Evolutionary conservation across 1,140 invertebrate species (phyloP), one percentile per base, ranked within the genome.

Genomic region (Trypoxylus dichotomus): DNA sequence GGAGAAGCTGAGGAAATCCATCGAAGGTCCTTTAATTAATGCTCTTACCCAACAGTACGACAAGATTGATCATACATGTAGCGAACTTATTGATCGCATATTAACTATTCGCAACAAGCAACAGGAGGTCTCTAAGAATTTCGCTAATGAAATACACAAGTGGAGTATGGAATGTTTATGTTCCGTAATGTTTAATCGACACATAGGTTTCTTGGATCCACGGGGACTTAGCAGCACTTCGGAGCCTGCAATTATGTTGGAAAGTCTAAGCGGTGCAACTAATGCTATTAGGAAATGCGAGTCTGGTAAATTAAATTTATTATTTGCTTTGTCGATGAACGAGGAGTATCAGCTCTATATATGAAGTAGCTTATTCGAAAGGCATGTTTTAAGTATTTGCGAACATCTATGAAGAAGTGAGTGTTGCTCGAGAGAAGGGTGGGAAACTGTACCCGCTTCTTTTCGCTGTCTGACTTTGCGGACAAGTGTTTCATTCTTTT

Each of bases 101-200:
- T 74, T 83, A 25, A 83, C 81, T 47, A 87, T 89, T 68, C 85
- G 89, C 72, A 92, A 92, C 79, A 86, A 89, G 77, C 91, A 92
- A 80, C 89, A 92, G 58, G 90, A 92, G 83, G 85, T 92, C 3
- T 85, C 89, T 0, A 84, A 82, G 6, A 87, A 88, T 79, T 89
- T 92, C 78, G 85, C 88, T 58, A 87, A 89, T n/a, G 90, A 91
- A 80, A 80, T 93, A 1, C 89, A 90, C 75, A 91, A 92, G 68
- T 92, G 92, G 90, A 86, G 89, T 27, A 87, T 93, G 80, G 92
- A 94, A 85, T 91, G 90, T 84, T 88, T 92, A 84, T 90, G 87
- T 84, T 80, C 81, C 1, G 80, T 84, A 5, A 80, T 81, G 13
- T 78, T 85, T n/a, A 85, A 83, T 68, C 82, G 82, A 71, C 82